Conservation (phyloP, 2,113 vertebrate species). For the Sapayoa aenigma region DNA sequence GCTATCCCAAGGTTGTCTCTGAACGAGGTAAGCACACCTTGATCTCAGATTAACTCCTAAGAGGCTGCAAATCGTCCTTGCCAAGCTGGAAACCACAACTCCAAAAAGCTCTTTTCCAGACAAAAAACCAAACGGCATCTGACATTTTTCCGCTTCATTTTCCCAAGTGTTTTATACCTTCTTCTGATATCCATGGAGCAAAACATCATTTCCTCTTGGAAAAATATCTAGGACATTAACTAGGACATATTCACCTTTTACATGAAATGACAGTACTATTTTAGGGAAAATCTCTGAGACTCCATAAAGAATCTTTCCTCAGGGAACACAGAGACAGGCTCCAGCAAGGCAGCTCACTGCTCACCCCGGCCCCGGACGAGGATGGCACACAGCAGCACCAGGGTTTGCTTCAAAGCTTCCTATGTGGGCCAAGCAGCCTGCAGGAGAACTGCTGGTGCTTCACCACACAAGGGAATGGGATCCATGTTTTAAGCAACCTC, state of each 20-base stretch:
- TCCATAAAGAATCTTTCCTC: neutral
- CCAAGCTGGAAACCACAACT: neutral
- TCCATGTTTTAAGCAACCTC: neutral
- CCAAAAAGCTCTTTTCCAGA: neutral
- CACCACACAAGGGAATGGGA: neutral
- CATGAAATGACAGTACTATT: slow-evolving; percentile 11
- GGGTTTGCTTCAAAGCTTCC: neutral
- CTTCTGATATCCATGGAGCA: neutral
- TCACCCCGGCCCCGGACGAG: rapidly evolving
- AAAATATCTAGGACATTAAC: slow-evolving; percentile 49
- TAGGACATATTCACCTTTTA: slow-evolving; percentile 18
- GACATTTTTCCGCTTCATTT: neutral
- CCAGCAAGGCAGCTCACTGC: neutral
- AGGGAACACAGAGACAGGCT: neutral
- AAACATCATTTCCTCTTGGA: neutral
- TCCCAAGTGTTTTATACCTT: neutral
- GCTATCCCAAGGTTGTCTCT: neutral
- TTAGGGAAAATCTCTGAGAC: neutral
- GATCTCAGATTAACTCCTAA: neutral
- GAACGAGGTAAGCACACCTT: neutral
- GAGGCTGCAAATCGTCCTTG: neutral
- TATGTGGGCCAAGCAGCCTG: neutral
- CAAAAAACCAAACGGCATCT: neutral
- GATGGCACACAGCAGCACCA: neutral
- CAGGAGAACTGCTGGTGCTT: neutral